phyloP scores from a whole-genome alignment of 2,797 vertebrate species.

The Picus viridis region DNA sequence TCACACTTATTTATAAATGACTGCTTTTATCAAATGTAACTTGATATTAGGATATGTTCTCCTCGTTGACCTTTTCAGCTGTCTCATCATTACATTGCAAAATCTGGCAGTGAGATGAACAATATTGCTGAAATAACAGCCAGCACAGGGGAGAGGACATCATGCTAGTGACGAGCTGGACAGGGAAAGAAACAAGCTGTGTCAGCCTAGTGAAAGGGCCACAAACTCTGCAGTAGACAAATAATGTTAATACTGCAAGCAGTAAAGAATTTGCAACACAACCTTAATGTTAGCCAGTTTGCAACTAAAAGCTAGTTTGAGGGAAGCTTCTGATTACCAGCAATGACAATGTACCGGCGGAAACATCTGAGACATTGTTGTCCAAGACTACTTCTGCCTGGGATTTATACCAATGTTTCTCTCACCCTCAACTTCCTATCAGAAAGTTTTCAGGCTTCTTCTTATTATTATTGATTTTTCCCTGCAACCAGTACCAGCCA shows the following conservation, averaged over 20 bases:
- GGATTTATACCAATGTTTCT: neutral
- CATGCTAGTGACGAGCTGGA: neutral
- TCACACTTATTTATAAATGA: neutral
- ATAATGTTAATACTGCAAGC: neutral
- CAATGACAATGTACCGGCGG: neutral
- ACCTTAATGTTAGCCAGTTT: neutral
- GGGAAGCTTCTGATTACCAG: neutral
- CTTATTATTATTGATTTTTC: neutral
- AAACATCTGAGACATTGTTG: neutral
- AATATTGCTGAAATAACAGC: neutral
- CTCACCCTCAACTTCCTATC: neutral
- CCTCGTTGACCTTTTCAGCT: slow-evolving; percentile 5
- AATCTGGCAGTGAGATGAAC: neutral
- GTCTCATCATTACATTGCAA: neutral
- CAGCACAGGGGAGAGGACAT: neutral
- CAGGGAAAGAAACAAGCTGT: neutral
- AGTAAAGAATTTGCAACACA: neutral
- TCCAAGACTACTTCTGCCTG: neutral
- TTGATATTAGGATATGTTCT: neutral
- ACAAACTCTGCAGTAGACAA: neutral
- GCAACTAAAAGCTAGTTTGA: neutral
- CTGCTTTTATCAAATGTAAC: neutral
- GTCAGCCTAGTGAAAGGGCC: neutral
- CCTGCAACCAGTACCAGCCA: neutral
- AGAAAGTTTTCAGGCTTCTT: neutral